Base-by-base conservation (phyloP, 1,140 invertebrate genomes). In the Stratiolaelaps scimitus region DNA sequence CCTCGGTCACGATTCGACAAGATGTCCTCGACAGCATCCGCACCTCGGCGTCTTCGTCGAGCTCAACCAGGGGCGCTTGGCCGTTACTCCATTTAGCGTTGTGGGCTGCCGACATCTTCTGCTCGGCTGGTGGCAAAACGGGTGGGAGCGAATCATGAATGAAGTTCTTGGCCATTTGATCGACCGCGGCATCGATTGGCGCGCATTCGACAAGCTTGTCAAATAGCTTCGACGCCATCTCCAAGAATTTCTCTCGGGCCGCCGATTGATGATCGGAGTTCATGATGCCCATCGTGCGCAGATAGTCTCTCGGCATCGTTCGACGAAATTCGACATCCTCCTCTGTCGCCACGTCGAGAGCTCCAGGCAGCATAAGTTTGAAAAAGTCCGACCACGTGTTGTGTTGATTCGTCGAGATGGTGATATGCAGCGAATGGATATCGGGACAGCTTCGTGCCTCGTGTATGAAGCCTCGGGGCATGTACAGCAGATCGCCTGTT, bases 381-480 rank as follows among this genome's bases (percentile, higher is more conserved):
- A 96, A 75, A 10, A 92, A 81, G 79, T 97, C 89, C 64, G 82
- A 85, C 84, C 87, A 96, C 7, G 85, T 81, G 72, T 92, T 92
- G 71, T 84, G 84, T 74, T 97, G 92, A 74, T 89, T 94, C 67
- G 86, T 83, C 26, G 92, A 95, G 1, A 97, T 75, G 0, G 92
- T 96, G 0, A 96, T 82, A 75, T 97, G 93, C 1, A 96, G 79
- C 17, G 92, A 96, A 77, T 96, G 89, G 4, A 81, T 78, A 48
- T 84, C 81, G 40, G 76, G 77, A 65, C 85, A 77, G 17, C 89
- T 87, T 65, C 81, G 75, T 2, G 83, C 92, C 78, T 79, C 91
- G 78, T 98, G 93, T 68, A 97, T 93, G 34, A 83, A 87, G 7
- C 94, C 94, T 56, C 93, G 78, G 15, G 92, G 92, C 70, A 83